Evolutionary conservation across 2,888 invertebrate species (phyloP).

Genomic region (Oscheius onirici): DNA sequence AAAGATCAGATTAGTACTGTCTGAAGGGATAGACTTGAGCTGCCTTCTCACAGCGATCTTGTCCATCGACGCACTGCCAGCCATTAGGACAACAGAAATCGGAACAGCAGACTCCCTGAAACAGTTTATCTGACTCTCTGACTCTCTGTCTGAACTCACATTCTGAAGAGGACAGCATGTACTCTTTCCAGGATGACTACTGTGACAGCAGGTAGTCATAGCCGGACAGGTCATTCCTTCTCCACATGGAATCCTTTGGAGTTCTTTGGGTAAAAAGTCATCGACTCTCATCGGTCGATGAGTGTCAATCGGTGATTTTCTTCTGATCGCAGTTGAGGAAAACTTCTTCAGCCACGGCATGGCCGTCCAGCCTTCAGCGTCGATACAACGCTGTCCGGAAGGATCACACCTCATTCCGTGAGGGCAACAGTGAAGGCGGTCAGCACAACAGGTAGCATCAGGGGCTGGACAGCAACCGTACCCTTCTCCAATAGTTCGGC

Average conservation of each 20-base stretch:
- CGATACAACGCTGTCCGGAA: slow-evolving; percentile 43
- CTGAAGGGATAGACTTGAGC: slow-evolving; percentile 28
- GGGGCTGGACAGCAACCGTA: slow-evolving; percentile 26
- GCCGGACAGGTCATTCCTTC: slow-evolving; percentile 36
- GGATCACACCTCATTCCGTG: slow-evolving; percentile 48
- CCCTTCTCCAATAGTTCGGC: neutral
- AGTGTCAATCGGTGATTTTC: slow-evolving; percentile 40
- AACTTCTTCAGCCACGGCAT: slow-evolving; percentile 44
- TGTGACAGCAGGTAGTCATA: slow-evolving; percentile 45
- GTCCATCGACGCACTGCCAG: slow-evolving; percentile 42
- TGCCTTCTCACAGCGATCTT: slow-evolving; percentile 46
- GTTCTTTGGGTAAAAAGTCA: slow-evolving; percentile 2
- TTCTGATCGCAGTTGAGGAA: slow-evolving; percentile 43
- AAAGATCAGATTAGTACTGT: too few relatives aligned
- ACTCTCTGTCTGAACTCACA: slow-evolving; percentile 30
- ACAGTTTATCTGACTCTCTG: neutral
- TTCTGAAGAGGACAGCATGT: slow-evolving; percentile 52
- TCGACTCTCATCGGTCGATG: slow-evolving; percentile 17
- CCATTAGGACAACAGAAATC: slow-evolving; percentile 50
- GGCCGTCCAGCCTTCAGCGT: slow-evolving; percentile 24
- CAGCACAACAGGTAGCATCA: slow-evolving; percentile 35
- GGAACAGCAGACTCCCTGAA: slow-evolving; percentile 51
- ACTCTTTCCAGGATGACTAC: slow-evolving; percentile 2
- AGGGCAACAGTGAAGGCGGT: slow-evolving; percentile 58
- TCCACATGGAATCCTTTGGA: slow-evolving; percentile 4